Percentiles rank a stretch among this genome's conserved stretches.
phyloP scores from a whole-genome alignment of 2,113 vertebrate species.

The Pogonocichla stellata region DNA sequence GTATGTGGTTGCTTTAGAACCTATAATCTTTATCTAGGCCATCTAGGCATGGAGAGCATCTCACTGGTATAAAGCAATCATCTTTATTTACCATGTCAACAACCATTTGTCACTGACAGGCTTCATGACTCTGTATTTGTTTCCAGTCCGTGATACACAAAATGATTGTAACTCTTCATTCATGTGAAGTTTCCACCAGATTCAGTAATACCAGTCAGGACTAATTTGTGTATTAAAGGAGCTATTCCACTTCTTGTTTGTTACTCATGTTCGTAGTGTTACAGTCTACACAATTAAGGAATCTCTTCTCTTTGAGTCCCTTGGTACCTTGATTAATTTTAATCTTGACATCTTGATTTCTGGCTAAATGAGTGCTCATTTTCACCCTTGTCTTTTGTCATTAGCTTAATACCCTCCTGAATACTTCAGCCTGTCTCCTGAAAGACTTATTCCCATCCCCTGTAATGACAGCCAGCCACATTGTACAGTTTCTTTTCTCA shows the following conservation, averaged over 20 bases:
- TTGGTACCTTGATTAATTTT: conserved; percentile 69
- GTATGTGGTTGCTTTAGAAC: neutral
- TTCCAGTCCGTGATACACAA: neutral
- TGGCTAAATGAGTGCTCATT: conserved; percentile 70
- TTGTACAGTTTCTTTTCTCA: neutral
- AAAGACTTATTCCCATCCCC: conserved; percentile 52
- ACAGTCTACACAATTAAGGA: conserved; percentile 61
- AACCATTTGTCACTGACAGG: conserved; percentile 22
- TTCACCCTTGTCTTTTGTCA: conserved; percentile 70
- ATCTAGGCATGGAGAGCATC: neutral
- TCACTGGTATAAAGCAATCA: neutral
- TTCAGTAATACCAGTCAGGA: neutral
- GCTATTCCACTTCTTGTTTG: conserved; percentile 55
- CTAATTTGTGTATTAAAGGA: conserved; percentile 40
- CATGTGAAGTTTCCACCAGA: neutral
- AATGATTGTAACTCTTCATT: neutral
- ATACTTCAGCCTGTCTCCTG: conserved; percentile 62
- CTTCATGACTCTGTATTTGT: neutral
- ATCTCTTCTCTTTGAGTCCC: conserved; percentile 57
- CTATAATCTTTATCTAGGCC: neutral
- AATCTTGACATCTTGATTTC: conserved; percentile 72
- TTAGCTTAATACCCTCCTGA: conserved; percentile 69
- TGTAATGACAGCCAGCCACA: conserved; percentile 16
- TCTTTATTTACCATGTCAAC: conserved; percentile 21
- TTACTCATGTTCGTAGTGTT: neutral